Base-by-base conservation (phyloP, 2,113 vertebrate species). In the Chionomys nivalis region DNA sequence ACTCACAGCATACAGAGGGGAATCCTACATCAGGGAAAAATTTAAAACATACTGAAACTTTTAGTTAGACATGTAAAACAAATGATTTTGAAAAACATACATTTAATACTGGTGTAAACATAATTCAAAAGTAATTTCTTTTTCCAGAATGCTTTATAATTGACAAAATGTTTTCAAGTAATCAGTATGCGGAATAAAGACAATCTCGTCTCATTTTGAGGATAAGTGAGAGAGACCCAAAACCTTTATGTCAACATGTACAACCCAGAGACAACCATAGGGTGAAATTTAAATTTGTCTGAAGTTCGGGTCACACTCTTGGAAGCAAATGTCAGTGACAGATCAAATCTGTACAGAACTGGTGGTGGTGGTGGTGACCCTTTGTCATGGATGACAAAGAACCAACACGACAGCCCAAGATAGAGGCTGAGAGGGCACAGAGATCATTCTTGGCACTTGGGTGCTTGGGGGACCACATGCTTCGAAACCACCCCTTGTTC, bases 101-200 rank as follows among this genome's bases (percentile, higher is more conserved):
- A 75, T 3, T 49, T 78, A 65, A 70, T 33, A 83, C 13, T 14
- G 28, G 58, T 19, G 58, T 26, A 91, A 39, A 19, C 68, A 83
- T 44, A 83, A 83, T 63, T 68, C 28, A 33, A 77, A 24, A 39
- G 61, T 55, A 83, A 52, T 44, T 61, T 94, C 13, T 19, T 44
- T 94, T 93, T 85, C 16, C 39, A 89, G 55, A 79, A 86, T 44
- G 39, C 72, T 94, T 79, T 61, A 13, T 85, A 86, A 52, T 28
- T 86, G 39, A 39, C 19, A 83, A 83, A 72, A 24, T 52, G 47
- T 44, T 89, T 66, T 58, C 44, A 68, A 92, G 72, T 79, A n/a
- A n/a, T 10, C 42, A 19, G 61, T 81, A 19, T 89, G 7, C 28
- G 31, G 47, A 75, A 14, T 86, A 75, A n/a, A n/a, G 68, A 73